A percentile compares a stretch with the other conserved stretches of the same genome.
Evolutionary conservation across 1,140 invertebrate species (phyloP).

Genomic region (Drosophila nigrodunni): DNA sequence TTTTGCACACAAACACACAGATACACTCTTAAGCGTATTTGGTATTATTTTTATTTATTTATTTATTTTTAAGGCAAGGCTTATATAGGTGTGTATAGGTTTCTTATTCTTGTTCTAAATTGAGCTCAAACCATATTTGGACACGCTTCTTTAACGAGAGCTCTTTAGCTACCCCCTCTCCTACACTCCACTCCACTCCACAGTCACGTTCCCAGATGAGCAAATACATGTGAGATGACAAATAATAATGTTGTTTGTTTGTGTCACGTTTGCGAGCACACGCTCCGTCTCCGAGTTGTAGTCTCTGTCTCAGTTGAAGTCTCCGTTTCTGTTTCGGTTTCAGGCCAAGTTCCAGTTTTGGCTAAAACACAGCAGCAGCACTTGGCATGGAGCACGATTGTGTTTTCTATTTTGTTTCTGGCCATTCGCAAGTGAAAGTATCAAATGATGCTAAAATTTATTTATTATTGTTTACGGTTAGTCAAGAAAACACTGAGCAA

Average conservation of each 20-base stretch:
- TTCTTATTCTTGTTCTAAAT: slow-evolving; percentile 46
- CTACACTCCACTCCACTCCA: background rate
- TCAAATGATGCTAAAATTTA: slow-evolving; percentile 2
- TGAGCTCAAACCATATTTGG: slow-evolving; percentile 66
- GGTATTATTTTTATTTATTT: slow-evolving; percentile 45
- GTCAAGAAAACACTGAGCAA: background rate
- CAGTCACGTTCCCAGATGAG: slow-evolving; percentile 11
- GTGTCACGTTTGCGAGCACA: slow-evolving; percentile 72
- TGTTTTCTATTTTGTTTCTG: slow-evolving; percentile 79
- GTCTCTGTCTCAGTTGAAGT: background rate
- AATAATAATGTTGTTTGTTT: slow-evolving; percentile 68
- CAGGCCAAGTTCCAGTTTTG: slow-evolving; percentile 2
- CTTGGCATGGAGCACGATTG: slow-evolving; percentile 45
- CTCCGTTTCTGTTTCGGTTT: slow-evolving; percentile 7
- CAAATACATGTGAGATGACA: slow-evolving; percentile 48
- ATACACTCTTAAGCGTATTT: slow-evolving; percentile 26
- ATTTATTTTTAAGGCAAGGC: background rate
- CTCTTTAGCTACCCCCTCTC: background rate
- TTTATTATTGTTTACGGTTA: slow-evolving; percentile 2
- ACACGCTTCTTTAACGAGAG: slow-evolving; percentile 63
- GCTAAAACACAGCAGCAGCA: slow-evolving; percentile 9
- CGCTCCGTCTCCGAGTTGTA: slow-evolving; percentile 30
- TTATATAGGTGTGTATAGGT: slow-evolving; percentile 11
- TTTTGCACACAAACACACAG: slow-evolving; percentile 19
- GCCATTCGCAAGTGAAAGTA: slow-evolving; percentile 76